Percentiles rank a stretch among this genome's conserved stretches.
Evolutionary conservation across 1,140 invertebrate species (phyloP).

Genomic region (Drosophila tsacasi): DNA sequence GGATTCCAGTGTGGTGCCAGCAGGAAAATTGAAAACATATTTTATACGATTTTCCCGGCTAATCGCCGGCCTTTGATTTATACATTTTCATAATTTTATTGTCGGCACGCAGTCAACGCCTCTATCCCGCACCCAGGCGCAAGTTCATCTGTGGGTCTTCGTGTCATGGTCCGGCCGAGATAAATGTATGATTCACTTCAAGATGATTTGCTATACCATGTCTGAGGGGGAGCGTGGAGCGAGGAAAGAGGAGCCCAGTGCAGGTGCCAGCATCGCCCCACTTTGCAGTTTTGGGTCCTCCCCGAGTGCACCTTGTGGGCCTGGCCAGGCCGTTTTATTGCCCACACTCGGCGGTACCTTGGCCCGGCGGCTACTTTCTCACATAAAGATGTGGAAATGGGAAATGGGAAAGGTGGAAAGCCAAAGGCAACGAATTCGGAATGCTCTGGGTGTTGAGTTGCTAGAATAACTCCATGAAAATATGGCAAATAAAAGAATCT

Average conservation of each 20-base stretch:
- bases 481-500: not conserved
- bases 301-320: constrained; percentile 18
- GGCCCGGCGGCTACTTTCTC: constrained; percentile 56
- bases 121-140: constrained; percentile 56
- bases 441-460: constrained; percentile 15
- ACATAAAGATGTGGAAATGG: constrained; percentile 32
- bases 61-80: constrained; percentile 63
- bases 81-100: constrained; percentile 77
- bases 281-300: constrained; percentile 35
- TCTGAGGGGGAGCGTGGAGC: not conserved
- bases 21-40: constrained; percentile 66
- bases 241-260: constrained; percentile 17
- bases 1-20: constrained; percentile 43
- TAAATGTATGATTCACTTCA: constrained; percentile 78
- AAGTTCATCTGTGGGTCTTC: constrained; percentile 40
- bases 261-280: constrained; percentile 51
- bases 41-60: constrained; percentile 57
- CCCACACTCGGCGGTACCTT: constrained; percentile 17
- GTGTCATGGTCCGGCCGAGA: constrained; percentile 42
- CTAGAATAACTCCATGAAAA: not conserved
- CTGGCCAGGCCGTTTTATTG: constrained; percentile 53
- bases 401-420: not conserved
- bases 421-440: not conserved
- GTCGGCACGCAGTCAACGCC: constrained; percentile 68
- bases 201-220: constrained; percentile 67